A percentile compares a stretch with the other conserved stretches of the same genome.
phyloP scores from a whole-genome alignment of 1,140 invertebrate genomes.

The Probaryconus sp. region DNA sequence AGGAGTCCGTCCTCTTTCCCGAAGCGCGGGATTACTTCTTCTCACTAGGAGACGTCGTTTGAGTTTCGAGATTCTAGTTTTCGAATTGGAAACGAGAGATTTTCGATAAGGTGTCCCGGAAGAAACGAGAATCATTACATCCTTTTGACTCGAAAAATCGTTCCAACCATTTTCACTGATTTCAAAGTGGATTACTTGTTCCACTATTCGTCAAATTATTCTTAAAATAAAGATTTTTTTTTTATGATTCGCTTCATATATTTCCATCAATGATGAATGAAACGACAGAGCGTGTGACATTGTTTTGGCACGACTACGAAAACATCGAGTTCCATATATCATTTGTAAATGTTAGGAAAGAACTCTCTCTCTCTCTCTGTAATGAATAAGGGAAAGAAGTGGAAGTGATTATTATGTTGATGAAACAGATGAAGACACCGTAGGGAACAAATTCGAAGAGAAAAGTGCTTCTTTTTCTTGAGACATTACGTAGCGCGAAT shows the following conservation, averaged over 20 bases:
- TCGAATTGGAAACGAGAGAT: slow-evolving; percentile 45
- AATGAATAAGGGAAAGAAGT: slow-evolving; percentile 14
- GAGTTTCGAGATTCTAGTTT: slow-evolving; percentile 48
- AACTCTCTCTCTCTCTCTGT: not conserved
- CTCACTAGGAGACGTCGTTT: slow-evolving; percentile 34
- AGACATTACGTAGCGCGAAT: slow-evolving; percentile 2
- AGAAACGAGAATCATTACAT: slow-evolving; percentile 2
- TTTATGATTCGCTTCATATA: not conserved
- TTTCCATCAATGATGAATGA: slow-evolving; percentile 20
- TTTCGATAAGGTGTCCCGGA: slow-evolving; percentile 36
- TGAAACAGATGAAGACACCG: slow-evolving; percentile 13
- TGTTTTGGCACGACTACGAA: not conserved
- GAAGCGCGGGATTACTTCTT: slow-evolving; percentile 44
- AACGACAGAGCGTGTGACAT: not conserved
- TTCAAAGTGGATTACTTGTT: slow-evolving; percentile 28
- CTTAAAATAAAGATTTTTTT: slow-evolving; percentile 13
- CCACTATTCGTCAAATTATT: not conserved
- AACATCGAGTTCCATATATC: slow-evolving; percentile 9
- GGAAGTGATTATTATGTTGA: slow-evolving; percentile 38
- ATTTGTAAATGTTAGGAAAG: too few relatives aligned
- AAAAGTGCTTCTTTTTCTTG: slow-evolving; percentile 23
- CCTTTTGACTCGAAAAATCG: slow-evolving; percentile 25
- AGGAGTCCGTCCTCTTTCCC: slow-evolving; percentile 42
- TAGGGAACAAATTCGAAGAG: not conserved
- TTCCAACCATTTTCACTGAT: slow-evolving; percentile 3